A percentile compares a stretch with the other conserved stretches of the same genome.
phyloP scores from a whole-genome alignment of 2,797 vertebrate genomes.

The Amblyopsis hoosieri region DNA sequence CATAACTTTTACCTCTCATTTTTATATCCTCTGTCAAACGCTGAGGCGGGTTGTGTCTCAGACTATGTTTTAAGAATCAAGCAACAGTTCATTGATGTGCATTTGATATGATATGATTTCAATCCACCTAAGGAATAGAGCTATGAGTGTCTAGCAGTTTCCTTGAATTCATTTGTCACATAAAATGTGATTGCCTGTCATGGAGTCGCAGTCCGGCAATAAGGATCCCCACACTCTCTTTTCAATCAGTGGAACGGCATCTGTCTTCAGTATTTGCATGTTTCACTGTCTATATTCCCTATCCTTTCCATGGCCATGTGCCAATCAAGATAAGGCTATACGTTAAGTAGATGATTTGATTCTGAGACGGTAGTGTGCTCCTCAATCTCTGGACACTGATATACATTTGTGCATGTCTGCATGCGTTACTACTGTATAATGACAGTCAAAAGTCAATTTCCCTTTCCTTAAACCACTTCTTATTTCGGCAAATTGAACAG shows the following conservation, averaged over 20 bases:
- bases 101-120: constrained; percentile 45
- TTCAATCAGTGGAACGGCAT: constrained; percentile 47
- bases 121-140: constrained; percentile 35
- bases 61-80: constrained; percentile 29
- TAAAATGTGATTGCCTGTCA: constrained; percentile 51
- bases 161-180: constrained; percentile 54
- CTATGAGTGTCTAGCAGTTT: constrained; percentile 34
- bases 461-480: constrained; percentile 57
- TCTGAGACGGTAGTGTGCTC: constrained; percentile 50
- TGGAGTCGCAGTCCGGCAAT: constrained; percentile 41
- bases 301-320: constrained; percentile 47
- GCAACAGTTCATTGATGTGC: constrained; percentile 30
- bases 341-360: constrained; percentile 64
- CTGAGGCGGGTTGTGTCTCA: not conserved
- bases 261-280: constrained; percentile 41
- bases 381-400: constrained; percentile 56
- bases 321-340: constrained; percentile 61
- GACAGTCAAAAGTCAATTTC: constrained; percentile 68
- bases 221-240: constrained; percentile 35
- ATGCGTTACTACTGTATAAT: constrained; percentile 53
- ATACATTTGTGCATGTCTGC: constrained; percentile 59
- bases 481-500: constrained; percentile 62
- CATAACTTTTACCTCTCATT: too few relatives aligned
- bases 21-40: too few relatives aligned
- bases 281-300: constrained; percentile 46